Evolutionary conservation across 2,797 vertebrate species (phyloP).

Genomic region (Sebastes ruberrimus): DNA sequence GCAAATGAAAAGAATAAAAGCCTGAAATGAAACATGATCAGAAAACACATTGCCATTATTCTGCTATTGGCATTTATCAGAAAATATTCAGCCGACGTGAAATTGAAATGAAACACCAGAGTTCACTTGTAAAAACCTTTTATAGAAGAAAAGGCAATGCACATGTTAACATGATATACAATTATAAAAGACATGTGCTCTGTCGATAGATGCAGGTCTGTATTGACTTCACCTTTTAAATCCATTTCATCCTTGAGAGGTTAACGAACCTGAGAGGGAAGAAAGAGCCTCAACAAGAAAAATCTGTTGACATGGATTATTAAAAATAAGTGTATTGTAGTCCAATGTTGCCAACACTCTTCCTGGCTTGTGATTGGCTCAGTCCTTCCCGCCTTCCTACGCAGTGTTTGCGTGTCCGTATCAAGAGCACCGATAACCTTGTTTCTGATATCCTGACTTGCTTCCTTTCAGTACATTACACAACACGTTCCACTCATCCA

Average conservation of each 20-base stretch:
- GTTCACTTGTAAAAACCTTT: background rate
- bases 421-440: too few species aligned
- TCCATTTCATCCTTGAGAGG: background rate
- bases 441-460: background rate
- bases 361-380: conserved; percentile 2
- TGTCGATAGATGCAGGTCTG: background rate
- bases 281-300: background rate
- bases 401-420: accelerated
- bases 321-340: background rate
- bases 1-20: background rate
- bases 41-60: background rate
- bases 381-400: background rate
- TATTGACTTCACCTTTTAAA: background rate
- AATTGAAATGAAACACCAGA: background rate
- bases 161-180: background rate
- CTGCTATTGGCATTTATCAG: background rate
- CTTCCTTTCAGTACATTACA: background rate
- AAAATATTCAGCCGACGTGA: background rate
- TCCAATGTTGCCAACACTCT: background rate
- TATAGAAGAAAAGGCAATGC: background rate
- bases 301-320: background rate
- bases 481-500: background rate
- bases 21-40: background rate
- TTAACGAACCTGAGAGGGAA: background rate
- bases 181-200: background rate